A percentile compares a stretch with the other conserved stretches of the same genome.
Evolutionary conservation across 2,113 vertebrate species (phyloP).

Genomic region (Hemiscyllium ocellatum): DNA sequence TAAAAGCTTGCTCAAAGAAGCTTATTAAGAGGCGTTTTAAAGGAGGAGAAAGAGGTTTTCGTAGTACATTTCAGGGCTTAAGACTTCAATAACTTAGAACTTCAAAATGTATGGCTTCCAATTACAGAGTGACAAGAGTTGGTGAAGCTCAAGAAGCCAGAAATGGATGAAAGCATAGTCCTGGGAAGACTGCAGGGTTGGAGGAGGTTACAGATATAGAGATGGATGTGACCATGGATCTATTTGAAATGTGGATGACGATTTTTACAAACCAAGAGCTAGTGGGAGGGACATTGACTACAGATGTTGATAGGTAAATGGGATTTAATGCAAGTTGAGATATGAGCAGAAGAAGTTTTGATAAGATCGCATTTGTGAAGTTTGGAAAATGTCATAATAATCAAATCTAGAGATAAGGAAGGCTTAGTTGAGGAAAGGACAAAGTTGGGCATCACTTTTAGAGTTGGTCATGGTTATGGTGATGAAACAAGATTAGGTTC

Average conservation of each 20-base stretch:
- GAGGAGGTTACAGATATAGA: neutral
- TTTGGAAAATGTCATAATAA: neutral
- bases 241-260: neutral
- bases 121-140: neutral
- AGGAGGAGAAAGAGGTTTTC: neutral
- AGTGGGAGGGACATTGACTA: neutral
- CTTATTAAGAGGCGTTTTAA: neutral
- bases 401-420: neutral
- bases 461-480: neutral
- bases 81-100: neutral
- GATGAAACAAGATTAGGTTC: neutral
- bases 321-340: neutral
- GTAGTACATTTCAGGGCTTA: neutral
- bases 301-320: neutral
- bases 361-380: neutral
- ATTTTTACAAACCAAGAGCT: neutral
- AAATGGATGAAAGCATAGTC: neutral
- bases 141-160: neutral
- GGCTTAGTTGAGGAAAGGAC: neutral
- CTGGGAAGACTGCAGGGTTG: neutral
- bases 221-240: neutral
- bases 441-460: neutral
- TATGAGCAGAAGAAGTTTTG: neutral
- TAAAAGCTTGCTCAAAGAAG: neutral
- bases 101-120: neutral